These are phyloP conservation scores for Atherinomorus stipes DNA, from an alignment of 2,113 vertebrate genomes.

Conservation along the genomic window DNA sequence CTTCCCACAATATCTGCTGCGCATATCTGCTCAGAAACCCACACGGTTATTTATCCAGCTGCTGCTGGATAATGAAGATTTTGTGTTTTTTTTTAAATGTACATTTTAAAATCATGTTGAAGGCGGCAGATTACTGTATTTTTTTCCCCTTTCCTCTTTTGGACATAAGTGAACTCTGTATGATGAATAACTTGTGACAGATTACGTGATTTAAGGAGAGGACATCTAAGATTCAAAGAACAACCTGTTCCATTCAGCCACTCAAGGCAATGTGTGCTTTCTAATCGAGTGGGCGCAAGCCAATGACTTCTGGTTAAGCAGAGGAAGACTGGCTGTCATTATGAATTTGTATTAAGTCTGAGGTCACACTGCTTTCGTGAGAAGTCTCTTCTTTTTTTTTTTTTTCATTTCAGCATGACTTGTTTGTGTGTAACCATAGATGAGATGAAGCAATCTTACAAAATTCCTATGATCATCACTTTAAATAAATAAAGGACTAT, in stretches of 20 bases:
- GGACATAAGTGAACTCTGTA: conserved; percentile 8
- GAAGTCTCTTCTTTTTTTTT: no score
- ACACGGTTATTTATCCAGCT: conserved; percentile 30
- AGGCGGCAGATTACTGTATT: conserved; percentile 14
- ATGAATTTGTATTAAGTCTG: conserved; percentile 54
- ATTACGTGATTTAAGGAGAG: conserved; percentile 51
- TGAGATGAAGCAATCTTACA: not conserved
- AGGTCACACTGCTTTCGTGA: conserved; percentile 39
- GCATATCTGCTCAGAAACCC: not conserved
- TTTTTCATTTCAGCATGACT: conserved; percentile 5
- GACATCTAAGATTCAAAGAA: conserved; percentile 48
- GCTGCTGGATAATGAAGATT: conserved; percentile 9
- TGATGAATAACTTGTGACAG: conserved; percentile 59
- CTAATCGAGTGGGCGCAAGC: conserved; percentile 43
- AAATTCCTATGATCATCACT: not conserved
- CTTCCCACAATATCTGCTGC: conserved; percentile 1
- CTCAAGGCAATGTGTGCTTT: conserved; percentile 62
- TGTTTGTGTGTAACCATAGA: conserved; percentile 4
- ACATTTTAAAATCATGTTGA: not conserved
- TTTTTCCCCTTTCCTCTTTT: not conserved
- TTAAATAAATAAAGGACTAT: not conserved
- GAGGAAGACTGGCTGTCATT: conserved; percentile 53
- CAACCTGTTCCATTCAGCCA: conserved; percentile 39
- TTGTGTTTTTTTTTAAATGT: not conserved
- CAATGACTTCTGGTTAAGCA: conserved; percentile 61